Evolutionary conservation across 1,140 invertebrate species (phyloP).

Genomic region (Halyomorpha halys): DNA sequence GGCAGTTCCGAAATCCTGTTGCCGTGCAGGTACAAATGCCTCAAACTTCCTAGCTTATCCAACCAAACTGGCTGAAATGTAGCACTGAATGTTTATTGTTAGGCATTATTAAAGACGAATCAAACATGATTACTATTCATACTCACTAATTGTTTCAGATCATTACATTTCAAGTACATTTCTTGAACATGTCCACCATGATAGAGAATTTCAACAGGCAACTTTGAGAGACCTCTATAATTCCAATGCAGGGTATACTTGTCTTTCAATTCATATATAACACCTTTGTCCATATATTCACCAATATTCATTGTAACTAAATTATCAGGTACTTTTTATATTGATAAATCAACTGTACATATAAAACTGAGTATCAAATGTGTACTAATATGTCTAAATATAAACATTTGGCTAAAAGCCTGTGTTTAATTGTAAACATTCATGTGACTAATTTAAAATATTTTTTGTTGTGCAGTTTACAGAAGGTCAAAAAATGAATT

Average conservation of each 20-base stretch:
- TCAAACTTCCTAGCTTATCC: not conserved
- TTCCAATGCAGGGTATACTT: conserved; percentile 12
- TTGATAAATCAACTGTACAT: not conserved
- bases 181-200: conserved; percentile 6
- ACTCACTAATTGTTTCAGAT: conserved; percentile 13
- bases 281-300: conserved; percentile 13
- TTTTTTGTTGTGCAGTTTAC: no score
- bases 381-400: conserved; percentile 17
- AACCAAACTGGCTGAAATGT: conserved; percentile 4
- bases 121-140: not conserved
- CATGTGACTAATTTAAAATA: conserved; percentile 8
- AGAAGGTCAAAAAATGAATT: no score
- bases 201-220: conserved; percentile 13
- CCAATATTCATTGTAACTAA: conserved; percentile 3
- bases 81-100: not conserved
- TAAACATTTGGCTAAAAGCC: conserved; percentile 14
- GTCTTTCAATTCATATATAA: conserved; percentile 12
- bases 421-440: conserved; percentile 8
- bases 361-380: conserved; percentile 9
- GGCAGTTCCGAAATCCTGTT: conserved; percentile 1
- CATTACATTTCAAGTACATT: conserved; percentile 8
- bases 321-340: not conserved
- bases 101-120: not conserved
- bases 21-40: not conserved
- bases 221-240: not conserved